phyloP scores from a whole-genome alignment of 2,113 vertebrate species.

The Pterocles gutturalis region DNA sequence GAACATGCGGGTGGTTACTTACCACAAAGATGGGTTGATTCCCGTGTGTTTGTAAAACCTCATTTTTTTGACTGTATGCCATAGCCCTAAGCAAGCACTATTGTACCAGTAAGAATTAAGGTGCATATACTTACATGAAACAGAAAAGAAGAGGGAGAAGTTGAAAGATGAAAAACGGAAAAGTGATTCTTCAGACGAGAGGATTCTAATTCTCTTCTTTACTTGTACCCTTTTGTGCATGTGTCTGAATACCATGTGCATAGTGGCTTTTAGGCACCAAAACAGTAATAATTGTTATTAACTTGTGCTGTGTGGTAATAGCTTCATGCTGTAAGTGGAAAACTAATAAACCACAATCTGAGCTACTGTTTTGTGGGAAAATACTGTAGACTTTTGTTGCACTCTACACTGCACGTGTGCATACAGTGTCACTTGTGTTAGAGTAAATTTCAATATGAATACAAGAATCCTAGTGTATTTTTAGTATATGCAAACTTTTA shows the following conservation, averaged over 20 bases:
- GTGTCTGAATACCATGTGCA: background rate
- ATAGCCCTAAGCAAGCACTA: background rate
- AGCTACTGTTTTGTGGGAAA: background rate
- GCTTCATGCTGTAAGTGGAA: background rate
- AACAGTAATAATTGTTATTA: background rate
- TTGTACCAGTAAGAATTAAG: background rate
- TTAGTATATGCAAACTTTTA: background rate
- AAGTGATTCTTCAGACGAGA: background rate
- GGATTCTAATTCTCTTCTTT: background rate
- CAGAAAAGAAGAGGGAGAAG: background rate
- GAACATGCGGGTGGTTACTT: background rate
- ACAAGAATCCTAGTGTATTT: background rate
- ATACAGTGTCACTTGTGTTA: background rate
- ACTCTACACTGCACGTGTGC: background rate
- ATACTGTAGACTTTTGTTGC: background rate
- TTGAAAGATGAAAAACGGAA: background rate
- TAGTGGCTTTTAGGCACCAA: background rate
- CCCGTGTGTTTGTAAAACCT: background rate
- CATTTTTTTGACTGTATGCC: background rate
- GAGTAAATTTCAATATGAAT: background rate
- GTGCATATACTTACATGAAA: background rate
- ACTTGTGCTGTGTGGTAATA: background rate
- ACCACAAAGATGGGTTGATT: background rate
- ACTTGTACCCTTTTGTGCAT: background rate
- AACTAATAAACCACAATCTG: background rate